Percentiles rank a stretch among this genome's conserved stretches.
Conservation (phyloP, 2,113 vertebrate species). For the Galbula dea region DNA sequence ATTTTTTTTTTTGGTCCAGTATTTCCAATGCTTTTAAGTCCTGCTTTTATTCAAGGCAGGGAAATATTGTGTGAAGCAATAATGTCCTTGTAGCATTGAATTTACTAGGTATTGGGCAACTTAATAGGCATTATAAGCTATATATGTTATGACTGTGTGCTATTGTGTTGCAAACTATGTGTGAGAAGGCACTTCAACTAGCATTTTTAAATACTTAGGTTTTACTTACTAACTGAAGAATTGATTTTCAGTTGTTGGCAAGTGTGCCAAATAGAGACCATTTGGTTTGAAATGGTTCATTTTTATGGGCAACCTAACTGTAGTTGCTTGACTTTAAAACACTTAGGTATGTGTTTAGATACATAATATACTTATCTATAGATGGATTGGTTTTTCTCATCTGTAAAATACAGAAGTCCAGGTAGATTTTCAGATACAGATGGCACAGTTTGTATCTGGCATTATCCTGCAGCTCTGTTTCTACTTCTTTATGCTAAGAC, state of each 20-base stretch:
- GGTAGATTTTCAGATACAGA: background rate
- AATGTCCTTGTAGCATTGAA: background rate
- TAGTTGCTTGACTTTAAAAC: background rate
- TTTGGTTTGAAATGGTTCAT: background rate
- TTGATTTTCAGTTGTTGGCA: background rate
- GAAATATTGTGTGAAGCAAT: background rate
- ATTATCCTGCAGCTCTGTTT: background rate
- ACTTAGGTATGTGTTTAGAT: too few relatives aligned
- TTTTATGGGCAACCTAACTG: background rate
- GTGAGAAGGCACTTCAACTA: background rate
- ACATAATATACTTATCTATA: too few relatives aligned
- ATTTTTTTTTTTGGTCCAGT: background rate
- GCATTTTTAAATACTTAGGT: background rate
- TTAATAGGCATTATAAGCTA: background rate
- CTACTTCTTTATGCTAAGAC: background rate
- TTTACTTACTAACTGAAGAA: background rate
- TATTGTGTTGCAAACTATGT: background rate
- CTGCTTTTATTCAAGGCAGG: background rate
- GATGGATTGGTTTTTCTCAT: background rate
- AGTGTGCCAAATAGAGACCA: accelerated
- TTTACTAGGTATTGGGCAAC: background rate
- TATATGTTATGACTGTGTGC: background rate
- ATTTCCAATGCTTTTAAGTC: background rate
- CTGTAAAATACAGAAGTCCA: background rate
- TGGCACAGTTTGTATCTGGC: background rate